Evolutionary conservation across 2,888 invertebrate genomes (phyloP).

Genomic region (Neoaliturus tenellus): DNA sequence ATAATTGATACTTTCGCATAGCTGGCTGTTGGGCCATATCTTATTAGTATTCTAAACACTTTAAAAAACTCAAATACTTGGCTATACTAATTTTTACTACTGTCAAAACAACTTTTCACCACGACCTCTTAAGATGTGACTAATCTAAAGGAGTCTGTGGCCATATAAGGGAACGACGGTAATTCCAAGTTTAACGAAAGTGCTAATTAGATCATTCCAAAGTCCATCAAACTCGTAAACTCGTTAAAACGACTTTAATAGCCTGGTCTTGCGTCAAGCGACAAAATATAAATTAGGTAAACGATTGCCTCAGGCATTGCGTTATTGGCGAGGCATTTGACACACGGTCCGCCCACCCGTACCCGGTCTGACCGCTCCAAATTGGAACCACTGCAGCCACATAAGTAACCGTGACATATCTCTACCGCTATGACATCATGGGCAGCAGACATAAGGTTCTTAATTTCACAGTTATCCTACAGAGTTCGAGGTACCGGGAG

Average conservation of each 20-base stretch:
- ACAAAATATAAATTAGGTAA: not conserved
- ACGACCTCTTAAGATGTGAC: not conserved
- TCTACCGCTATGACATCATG: no score
- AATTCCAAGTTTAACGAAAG: not conserved
- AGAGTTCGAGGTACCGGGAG: no score
- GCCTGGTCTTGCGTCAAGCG: not conserved
- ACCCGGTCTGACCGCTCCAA: not conserved
- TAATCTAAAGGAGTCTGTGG: not conserved
- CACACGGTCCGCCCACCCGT: not conserved
- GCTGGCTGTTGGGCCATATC: no score
- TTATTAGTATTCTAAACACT: no score
- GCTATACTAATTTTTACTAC: not conserved
- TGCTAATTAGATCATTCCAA: not conserved
- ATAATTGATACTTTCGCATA: no score
- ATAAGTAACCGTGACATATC: no score
- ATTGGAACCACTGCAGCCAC: not conserved
- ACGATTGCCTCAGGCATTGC: not conserved
- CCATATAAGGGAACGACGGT: not conserved
- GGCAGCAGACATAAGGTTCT: no score
- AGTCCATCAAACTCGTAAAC: not conserved
- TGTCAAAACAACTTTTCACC: not conserved
- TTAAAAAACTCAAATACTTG: no score
- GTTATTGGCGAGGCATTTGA: slow-evolving; percentile 3
- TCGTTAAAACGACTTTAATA: slow-evolving; percentile 6
- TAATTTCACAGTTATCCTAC: no score